Evolutionary conservation across 1,140 invertebrate genomes (phyloP).

Genomic region (Zophobas atratus): DNA sequence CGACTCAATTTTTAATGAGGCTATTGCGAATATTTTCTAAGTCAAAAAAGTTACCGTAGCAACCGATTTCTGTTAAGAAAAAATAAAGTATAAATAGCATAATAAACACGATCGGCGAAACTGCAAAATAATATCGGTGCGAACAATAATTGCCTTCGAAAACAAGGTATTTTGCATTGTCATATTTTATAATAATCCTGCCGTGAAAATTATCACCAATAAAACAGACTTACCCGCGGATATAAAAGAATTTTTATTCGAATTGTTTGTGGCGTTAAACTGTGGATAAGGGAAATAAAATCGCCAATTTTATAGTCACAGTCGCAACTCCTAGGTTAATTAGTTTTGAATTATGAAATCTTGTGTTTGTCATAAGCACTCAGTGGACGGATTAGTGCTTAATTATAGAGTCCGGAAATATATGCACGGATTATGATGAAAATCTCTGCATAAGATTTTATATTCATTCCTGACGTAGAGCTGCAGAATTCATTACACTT

Average conservation of each 20-base stretch:
- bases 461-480: too few species aligned
- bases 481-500: too few species aligned
- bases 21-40: constrained; percentile 22
- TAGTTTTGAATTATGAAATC: constrained; percentile 28
- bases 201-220: constrained; percentile 33
- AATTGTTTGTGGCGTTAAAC: constrained; percentile 38
- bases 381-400: constrained; percentile 22
- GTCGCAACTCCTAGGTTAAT: constrained; percentile 11
- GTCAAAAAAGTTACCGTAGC: background rate
- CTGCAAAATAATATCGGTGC: background rate
- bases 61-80: background rate
- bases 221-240: constrained; percentile 16
- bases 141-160: constrained; percentile 31
- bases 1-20: constrained; percentile 26
- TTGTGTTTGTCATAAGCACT: constrained; percentile 18
- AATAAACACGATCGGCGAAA: background rate
- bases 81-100: background rate
- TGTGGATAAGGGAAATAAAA: constrained; percentile 36
- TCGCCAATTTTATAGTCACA: constrained; percentile 5
- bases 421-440: too few species aligned
- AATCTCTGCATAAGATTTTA: too few species aligned
- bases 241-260: constrained; percentile 42
- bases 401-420: background rate
- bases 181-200: constrained; percentile 41
- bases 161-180: constrained; percentile 34